Evolutionary conservation across 1,140 invertebrate genomes (phyloP).

Genomic region (Orius insidiosus): DNA sequence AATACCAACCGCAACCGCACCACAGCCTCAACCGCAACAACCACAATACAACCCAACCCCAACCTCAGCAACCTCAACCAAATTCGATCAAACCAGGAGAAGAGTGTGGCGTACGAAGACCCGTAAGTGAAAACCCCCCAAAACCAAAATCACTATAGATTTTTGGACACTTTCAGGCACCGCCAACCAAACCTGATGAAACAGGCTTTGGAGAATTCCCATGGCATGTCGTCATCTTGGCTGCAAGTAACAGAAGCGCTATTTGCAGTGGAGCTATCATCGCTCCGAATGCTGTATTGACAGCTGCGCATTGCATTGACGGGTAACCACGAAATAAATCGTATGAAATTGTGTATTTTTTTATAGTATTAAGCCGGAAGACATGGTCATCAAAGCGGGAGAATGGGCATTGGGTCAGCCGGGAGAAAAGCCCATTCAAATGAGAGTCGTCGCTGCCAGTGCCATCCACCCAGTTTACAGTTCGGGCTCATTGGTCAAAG

Average conservation of each 20-base stretch:
- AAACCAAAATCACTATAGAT: conserved; percentile 7
- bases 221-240: conserved; percentile 60
- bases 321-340: conserved; percentile 37
- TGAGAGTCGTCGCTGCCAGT: conserved; percentile 47
- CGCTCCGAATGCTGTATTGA: conserved; percentile 48
- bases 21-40: conserved; percentile 3
- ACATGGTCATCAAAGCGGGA: conserved; percentile 59
- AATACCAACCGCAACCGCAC: conserved; percentile 13
- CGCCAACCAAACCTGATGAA: conserved; percentile 9
- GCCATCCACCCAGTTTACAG: conserved; percentile 53
- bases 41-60: conserved; percentile 2
- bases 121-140: conserved; percentile 22
- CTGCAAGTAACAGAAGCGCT: conserved; percentile 39
- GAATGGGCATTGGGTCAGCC: conserved; percentile 71
- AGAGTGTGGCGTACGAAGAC: conserved; percentile 28
- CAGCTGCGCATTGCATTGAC: conserved; percentile 62
- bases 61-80: conserved; percentile 14
- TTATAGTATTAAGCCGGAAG: conserved; percentile 36
- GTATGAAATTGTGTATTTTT: conserved; percentile 19
- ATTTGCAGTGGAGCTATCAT: conserved; percentile 65
- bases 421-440: conserved; percentile 44
- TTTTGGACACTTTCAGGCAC: conserved; percentile 20
- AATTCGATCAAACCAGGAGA: conserved; percentile 16
- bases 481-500: conserved; percentile 39
- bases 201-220: conserved; percentile 63